Percentiles rank a stretch among this genome's conserved stretches.
phyloP scores from a whole-genome alignment of 1,140 invertebrate species.

The Drosophila nikananu region DNA sequence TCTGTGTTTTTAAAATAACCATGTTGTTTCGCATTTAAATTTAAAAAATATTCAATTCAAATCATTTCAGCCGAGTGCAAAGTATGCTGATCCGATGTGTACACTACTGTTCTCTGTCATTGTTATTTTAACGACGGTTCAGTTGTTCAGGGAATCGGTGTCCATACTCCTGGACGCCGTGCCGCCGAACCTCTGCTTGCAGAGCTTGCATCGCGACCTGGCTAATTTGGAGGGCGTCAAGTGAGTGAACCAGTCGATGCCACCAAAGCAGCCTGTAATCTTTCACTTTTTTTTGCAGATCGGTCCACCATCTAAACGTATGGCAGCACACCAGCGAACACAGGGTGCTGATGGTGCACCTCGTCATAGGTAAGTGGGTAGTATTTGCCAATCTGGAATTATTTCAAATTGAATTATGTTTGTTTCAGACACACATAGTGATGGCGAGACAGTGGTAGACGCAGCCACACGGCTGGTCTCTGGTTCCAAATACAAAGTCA shows the following conservation, averaged over 20 bases:
- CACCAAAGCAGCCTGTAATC: not conserved
- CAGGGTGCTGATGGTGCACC: conserved; percentile 90
- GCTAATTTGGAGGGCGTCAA: conserved; percentile 88
- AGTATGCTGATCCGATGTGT: conserved; percentile 95
- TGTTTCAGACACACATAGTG: conserved; percentile 85
- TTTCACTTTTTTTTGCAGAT: conserved; percentile 42
- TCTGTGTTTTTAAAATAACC: too few species aligned
- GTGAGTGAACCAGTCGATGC: conserved; percentile 52
- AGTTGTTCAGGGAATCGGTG: conserved; percentile 91
- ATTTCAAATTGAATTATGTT: not conserved
- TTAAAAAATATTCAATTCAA: too few species aligned
- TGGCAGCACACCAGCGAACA: conserved; percentile 93
- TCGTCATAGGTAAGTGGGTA: conserved; percentile 89
- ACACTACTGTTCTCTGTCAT: conserved; percentile 95
- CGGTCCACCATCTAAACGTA: conserved; percentile 92
- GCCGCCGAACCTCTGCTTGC: conserved; percentile 87
- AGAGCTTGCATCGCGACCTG: conserved; percentile 86
- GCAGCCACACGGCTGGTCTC: conserved; percentile 86
- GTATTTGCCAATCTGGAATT: not conserved
- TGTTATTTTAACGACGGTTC: conserved; percentile 92
- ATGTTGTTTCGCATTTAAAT: too few species aligned
- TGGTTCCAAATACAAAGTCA: conserved; percentile 86
- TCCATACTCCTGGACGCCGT: conserved; percentile 93
- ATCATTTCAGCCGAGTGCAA: conserved; percentile 88
- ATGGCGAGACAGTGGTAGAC: conserved; percentile 86